Base-by-base conservation (phyloP, 2,797 vertebrate genomes). In the Cirrhinus molitorella region DNA sequence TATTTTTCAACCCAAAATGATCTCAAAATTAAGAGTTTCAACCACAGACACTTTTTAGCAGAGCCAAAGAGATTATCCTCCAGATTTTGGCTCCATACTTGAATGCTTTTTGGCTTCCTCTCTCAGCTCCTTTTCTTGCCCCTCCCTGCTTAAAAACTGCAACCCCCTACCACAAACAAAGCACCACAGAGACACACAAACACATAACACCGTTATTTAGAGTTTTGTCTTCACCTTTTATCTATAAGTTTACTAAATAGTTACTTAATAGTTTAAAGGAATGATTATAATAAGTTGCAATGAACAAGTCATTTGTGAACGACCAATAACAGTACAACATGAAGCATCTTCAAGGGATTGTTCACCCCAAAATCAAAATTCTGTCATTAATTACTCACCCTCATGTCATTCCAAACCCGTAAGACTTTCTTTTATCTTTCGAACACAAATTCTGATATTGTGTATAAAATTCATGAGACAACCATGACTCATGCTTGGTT, bases 1-100 rank as follows among this genome's bases (percentile, higher is more conserved):
- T 85, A 80, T 87, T 89, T 86, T 87, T 85, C 49, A 75, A 86
- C 81, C 73, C 80, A 82, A 89, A 87, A 87, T 73, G 68, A 87
- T 87, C 80, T 86, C 68, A 55, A 89, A 89, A 89, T 89, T 87
- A 86, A 86, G 85, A 79, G 79, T 86, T 85, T 87, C 47, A 66
- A 85, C 86, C 86, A 67, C 86, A 86, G 80, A 89, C 73, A 86
- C 86, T 89, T 87, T 89, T 83, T 73, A 83, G 80, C 31, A 75
- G 85, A 72, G 88, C 86, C 88, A 89, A 81, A 80, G 25, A 89
- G 88, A 89, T 87, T 87, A 89, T 76, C 47, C 80, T 65, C 7
- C 67, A 74, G n/a, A 59, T 72, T 83, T 81, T 87, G 87, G 81
- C 84, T 67, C 51, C 8, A 17, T 16, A 51, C 25, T 66, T 34